These are phyloP conservation scores for Pipra filicauda DNA, from an alignment of 2,113 vertebrate genomes.

Conservation along the genomic window DNA sequence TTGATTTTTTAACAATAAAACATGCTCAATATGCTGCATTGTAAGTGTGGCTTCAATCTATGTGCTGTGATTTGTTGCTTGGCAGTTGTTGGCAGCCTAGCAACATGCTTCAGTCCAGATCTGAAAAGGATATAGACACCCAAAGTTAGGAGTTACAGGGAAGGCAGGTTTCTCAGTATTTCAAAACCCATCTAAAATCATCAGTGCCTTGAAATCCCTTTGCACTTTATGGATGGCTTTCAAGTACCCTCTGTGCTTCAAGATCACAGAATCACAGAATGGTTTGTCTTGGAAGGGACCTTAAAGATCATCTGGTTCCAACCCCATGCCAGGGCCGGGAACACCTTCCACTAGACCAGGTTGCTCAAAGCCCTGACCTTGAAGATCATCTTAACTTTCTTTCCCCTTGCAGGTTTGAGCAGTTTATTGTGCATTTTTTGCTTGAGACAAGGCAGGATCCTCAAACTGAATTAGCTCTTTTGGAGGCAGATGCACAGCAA, in stretches of 20 bases:
- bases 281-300: not conserved
- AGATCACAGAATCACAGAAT: not conserved
- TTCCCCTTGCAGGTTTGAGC: not conserved
- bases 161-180: not conserved
- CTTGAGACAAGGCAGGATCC: not conserved
- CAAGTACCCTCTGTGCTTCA: not conserved
- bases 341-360: not conserved
- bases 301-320: not conserved
- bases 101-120: conserved; percentile 17
- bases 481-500: not conserved
- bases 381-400: not conserved
- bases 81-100: conserved; percentile 60
- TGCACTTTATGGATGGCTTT: not conserved
- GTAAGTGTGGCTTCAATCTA: conserved; percentile 5
- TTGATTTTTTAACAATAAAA: conserved; percentile 47
- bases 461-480: not conserved
- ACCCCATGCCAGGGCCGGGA: not conserved
- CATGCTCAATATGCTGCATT: not conserved
- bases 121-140: not conserved
- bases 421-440: fast-evolving
- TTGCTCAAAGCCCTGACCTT: not conserved
- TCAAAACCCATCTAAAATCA: not conserved
- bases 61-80: conserved; percentile 47
- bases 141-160: not conserved
- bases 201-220: not conserved